phyloP scores from a whole-genome alignment of 2,888 invertebrate genomes.

The Timandra comae region DNA sequence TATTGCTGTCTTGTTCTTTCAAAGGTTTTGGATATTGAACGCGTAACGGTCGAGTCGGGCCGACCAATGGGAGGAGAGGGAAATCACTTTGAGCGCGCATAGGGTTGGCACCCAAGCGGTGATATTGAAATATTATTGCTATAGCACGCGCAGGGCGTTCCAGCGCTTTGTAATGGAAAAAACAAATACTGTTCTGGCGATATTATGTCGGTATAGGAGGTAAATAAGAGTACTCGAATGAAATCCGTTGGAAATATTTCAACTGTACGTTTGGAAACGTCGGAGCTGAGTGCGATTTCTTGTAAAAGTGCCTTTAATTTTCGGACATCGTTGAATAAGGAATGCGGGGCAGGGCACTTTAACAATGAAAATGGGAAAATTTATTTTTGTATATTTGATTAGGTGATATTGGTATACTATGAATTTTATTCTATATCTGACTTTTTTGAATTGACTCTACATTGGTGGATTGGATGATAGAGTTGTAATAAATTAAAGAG shows the following conservation, averaged over 20 bases:
- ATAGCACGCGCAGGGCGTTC: constrained; percentile 57
- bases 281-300: constrained; percentile 70
- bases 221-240: constrained; percentile 63
- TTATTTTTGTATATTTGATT: constrained; percentile 21
- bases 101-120: constrained; percentile 50
- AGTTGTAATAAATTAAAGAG: no score
- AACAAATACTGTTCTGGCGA: constrained; percentile 53
- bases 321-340: constrained; percentile 70
- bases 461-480: no score
- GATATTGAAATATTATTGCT: constrained; percentile 73
- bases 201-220: constrained; percentile 35
- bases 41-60: constrained; percentile 23
- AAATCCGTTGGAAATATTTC: constrained; percentile 57
- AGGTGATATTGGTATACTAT: no score
- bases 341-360: constrained; percentile 49
- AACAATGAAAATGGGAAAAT: constrained; percentile 28
- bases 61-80: constrained; percentile 52
- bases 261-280: constrained; percentile 35
- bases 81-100: constrained; percentile 58
- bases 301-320: constrained; percentile 63
- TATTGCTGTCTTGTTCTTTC: constrained; percentile 37
- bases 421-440: no score
- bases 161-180: constrained; percentile 70
- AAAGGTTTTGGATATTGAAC: constrained; percentile 46
- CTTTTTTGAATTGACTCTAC: no score